Evolutionary conservation across 2,888 invertebrate species (phyloP).

Genomic region (Volucella inanis): DNA sequence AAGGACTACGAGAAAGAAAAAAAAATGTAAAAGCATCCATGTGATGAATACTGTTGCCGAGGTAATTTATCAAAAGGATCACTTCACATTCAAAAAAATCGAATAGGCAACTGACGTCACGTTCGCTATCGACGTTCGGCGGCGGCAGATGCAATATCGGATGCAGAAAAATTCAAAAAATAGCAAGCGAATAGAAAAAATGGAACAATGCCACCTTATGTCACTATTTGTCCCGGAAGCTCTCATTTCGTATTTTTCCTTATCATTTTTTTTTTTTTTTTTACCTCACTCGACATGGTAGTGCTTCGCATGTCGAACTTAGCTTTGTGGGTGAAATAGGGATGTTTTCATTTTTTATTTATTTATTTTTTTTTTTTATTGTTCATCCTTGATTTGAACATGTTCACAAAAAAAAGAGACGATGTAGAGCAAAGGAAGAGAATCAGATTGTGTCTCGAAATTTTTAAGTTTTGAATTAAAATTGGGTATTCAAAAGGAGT

Average conservation of each 20-base stretch:
- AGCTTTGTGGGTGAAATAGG: constrained; percentile 41
- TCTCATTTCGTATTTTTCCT: constrained; percentile 35
- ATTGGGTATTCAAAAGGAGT: constrained; percentile 42
- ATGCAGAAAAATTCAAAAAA: constrained; percentile 26
- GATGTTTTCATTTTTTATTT: constrained; percentile 59
- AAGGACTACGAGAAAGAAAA: constrained; percentile 34
- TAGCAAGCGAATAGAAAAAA: not conserved
- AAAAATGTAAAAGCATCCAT: constrained; percentile 53
- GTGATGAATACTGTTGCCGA: constrained; percentile 58
- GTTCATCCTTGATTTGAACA: constrained; percentile 70
- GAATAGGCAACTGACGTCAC: constrained; percentile 47
- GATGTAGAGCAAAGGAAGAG: constrained; percentile 2
- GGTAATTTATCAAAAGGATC: constrained; percentile 73
- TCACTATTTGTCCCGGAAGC: constrained; percentile 60
- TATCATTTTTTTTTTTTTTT: not conserved
- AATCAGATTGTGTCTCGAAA: constrained; percentile 60
- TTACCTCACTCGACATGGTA: constrained; percentile 17
- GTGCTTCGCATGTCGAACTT: constrained; percentile 26
- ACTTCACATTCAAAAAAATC: constrained; percentile 46
- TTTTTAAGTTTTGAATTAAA: constrained; percentile 59
- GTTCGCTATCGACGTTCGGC: constrained; percentile 40
- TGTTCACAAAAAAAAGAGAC: constrained; percentile 52
- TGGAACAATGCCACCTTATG: constrained; percentile 54
- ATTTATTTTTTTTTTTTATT: constrained; percentile 57
- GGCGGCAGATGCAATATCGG: constrained; percentile 47